Evolutionary conservation across 2,113 vertebrate species (phyloP).

Genomic region (Rhabdomys dilectus): DNA sequence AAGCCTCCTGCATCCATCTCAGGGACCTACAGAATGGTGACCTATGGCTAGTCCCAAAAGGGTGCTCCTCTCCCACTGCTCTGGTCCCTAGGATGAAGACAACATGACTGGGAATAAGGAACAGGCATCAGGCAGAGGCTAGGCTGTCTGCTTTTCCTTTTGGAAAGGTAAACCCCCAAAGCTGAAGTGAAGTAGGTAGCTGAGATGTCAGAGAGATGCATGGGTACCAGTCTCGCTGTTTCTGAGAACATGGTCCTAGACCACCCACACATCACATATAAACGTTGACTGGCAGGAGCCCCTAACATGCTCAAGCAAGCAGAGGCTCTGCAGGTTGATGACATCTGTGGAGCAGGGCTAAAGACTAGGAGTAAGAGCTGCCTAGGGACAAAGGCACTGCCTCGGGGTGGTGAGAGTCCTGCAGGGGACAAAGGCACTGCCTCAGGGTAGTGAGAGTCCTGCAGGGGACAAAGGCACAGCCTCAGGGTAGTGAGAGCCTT

Average conservation of each 20-base stretch:
- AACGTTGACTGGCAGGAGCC: not conserved
- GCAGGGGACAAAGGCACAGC: too few species aligned
- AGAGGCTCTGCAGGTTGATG: not conserved
- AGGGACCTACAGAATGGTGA: too few species aligned
- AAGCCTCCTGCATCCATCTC: not conserved
- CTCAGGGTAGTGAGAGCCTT: too few species aligned
- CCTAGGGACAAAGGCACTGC: too few species aligned
- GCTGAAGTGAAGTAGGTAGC: not conserved
- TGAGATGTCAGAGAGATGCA: not conserved
- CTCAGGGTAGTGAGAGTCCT: too few species aligned
- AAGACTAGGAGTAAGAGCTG: too few species aligned
- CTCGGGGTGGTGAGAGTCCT: too few species aligned
- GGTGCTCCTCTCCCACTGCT: too few species aligned
- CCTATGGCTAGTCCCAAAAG: not conserved
- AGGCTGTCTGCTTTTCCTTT: not conserved
- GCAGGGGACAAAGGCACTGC: too few species aligned
- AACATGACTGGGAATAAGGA: not conserved
- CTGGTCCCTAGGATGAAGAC: not conserved
- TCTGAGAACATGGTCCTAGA: not conserved
- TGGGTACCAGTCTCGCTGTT: not conserved
- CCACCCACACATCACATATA: not conserved
- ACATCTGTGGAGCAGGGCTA: not conserved
- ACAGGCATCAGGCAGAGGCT: not conserved
- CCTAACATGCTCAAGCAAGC: not conserved
- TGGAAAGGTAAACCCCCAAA: not conserved